Evolutionary conservation across 2,113 vertebrate species (phyloP).

Genomic region (Pungitius pungitius): DNA sequence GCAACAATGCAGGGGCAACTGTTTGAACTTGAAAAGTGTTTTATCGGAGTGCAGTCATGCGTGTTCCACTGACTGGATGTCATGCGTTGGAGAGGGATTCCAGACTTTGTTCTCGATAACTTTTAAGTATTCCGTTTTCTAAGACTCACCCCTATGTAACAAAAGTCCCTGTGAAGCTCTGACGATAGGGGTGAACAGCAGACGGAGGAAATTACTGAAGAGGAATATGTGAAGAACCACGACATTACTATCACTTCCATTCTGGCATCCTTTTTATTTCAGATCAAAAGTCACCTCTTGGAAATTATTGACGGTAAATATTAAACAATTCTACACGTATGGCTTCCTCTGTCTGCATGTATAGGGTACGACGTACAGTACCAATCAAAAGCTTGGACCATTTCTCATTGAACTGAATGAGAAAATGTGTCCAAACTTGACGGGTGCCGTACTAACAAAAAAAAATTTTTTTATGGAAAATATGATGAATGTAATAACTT

Average conservation of each 20-base stretch:
- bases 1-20: conserved; percentile 65
- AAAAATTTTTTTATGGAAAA: not conserved
- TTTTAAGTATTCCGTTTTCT: conserved; percentile 61
- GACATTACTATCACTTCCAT: conserved; percentile 9
- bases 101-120: conserved; percentile 64
- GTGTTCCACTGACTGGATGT: conserved; percentile 69
- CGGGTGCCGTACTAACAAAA: not conserved
- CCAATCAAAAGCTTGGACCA: not conserved
- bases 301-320: not conserved
- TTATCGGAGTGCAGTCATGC: conserved; percentile 71
- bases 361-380: not conserved
- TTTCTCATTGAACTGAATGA: no score
- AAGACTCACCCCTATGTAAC: conserved; percentile 70
- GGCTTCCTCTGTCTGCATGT: not conserved
- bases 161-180: conserved; percentile 51
- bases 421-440: no score
- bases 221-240: conserved; percentile 31
- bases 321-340: not conserved
- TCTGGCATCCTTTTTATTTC: not conserved
- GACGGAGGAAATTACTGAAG: conserved; percentile 46
- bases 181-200: conserved; percentile 57
- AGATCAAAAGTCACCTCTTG: not conserved
- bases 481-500: not conserved
- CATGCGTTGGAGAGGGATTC: conserved; percentile 55
- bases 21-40: conserved; percentile 73